Percentiles rank a stretch among this genome's conserved stretches.
phyloP scores from a whole-genome alignment of 2,888 invertebrate genomes.

The Adela reaumurella region DNA sequence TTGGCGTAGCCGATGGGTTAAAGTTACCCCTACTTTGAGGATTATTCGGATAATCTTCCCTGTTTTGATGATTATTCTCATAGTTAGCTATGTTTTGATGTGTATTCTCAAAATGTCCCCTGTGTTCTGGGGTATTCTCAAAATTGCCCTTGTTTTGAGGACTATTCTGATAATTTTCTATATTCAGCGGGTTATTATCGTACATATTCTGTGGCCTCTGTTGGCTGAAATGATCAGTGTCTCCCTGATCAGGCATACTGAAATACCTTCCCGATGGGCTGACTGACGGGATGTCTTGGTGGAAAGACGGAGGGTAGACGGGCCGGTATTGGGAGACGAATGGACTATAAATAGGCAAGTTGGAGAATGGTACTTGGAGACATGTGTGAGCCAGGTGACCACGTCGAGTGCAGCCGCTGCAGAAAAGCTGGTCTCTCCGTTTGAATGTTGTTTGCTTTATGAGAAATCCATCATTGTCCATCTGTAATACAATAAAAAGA shows the following conservation, averaged over 20 bases:
- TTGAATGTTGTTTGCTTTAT: slow-evolving; percentile 28
- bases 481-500: slow-evolving; percentile 25
- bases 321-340: slow-evolving; percentile 33
- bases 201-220: no score
- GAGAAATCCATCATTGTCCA: slow-evolving; percentile 32
- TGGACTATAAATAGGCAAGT: slow-evolving; percentile 35
- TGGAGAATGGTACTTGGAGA: slow-evolving; percentile 36
- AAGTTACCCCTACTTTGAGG: no score
- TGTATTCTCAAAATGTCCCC: no score
- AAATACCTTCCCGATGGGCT: neutral
- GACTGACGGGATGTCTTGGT: neutral
- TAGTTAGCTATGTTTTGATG: no score
- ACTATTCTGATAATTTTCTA: no score
- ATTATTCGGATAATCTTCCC: no score
- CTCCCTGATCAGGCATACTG: neutral
- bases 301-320: slow-evolving; percentile 14
- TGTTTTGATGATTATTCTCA: no score
- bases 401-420: slow-evolving; percentile 54
- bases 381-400: slow-evolving; percentile 51
- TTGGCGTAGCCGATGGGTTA: no score
- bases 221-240: no score
- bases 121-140: no score
- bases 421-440: slow-evolving; percentile 32
- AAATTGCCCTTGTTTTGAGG: no score
- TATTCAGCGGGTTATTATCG: no score